phyloP scores from a whole-genome alignment of 1,140 invertebrate genomes.

The Papilio aristodemus region DNA sequence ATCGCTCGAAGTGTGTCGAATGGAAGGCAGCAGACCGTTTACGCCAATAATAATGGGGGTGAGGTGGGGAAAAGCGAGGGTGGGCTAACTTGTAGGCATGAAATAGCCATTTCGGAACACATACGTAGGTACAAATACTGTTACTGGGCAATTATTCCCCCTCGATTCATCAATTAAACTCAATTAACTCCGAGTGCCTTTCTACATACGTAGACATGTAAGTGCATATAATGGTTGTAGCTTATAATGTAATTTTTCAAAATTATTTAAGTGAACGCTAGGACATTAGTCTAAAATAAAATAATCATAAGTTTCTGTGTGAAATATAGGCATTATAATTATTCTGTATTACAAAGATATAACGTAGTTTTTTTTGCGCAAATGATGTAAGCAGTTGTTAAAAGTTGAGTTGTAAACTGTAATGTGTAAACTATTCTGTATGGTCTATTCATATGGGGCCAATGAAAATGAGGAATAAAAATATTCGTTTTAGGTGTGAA shows the following conservation, averaged over 20 bases:
- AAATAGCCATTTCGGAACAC: neutral
- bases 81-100: neutral
- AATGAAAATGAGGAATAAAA: slow-evolving; percentile 18
- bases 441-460: neutral
- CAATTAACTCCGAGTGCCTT: neutral
- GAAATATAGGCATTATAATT: no score
- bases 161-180: neutral
- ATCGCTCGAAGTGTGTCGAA: neutral
- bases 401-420: neutral
- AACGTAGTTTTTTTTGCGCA: neutral
- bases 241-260: no score
- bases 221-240: neutral
- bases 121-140: neutral
- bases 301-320: neutral
- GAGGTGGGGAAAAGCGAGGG: neutral
- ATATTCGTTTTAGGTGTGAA: slow-evolving; percentile 48
- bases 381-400: slow-evolving; percentile 12
- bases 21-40: neutral
- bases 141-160: neutral
- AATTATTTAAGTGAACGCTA: no score
- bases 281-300: no score
- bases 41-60: neutral
- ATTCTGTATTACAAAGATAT: no score
- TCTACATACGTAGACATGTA: neutral
- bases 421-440: neutral